A percentile compares a stretch with the other conserved stretches of the same genome.
Evolutionary conservation across 1,140 invertebrate genomes (phyloP).

Genomic region (Brevipalpus yothersi): DNA sequence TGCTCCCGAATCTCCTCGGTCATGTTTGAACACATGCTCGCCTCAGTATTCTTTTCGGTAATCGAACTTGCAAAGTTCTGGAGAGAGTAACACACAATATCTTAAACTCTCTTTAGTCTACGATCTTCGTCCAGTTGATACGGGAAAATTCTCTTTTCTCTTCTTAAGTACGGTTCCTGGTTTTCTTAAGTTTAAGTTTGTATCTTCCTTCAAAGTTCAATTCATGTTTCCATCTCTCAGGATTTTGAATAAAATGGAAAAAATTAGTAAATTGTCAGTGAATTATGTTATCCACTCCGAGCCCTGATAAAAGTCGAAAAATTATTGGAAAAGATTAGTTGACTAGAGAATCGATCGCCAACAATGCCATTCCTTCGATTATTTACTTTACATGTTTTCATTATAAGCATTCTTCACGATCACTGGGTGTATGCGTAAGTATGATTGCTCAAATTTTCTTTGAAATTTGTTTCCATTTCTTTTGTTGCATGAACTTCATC

Average conservation of each 20-base stretch:
- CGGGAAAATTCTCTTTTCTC: background rate
- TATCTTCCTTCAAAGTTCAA: background rate
- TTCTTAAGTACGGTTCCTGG: background rate
- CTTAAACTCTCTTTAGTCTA: too few relatives aligned
- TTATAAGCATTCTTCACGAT: background rate
- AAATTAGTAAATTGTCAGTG: background rate
- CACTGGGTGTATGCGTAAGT: background rate
- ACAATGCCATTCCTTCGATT: background rate
- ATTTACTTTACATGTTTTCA: background rate
- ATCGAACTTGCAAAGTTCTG: too few relatives aligned
- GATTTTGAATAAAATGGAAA: background rate
- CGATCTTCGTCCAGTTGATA: background rate
- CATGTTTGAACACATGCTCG: too few relatives aligned
- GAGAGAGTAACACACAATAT: too few relatives aligned
- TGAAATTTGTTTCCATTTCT: background rate
- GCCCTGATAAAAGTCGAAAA: background rate
- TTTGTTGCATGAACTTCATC: background rate
- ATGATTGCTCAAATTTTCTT: background rate
- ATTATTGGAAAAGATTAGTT: background rate
- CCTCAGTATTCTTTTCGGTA: too few relatives aligned
- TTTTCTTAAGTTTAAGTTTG: background rate
- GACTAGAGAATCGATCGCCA: background rate
- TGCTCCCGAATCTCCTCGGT: too few relatives aligned
- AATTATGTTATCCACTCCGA: background rate
- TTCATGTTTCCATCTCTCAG: background rate